Evolutionary conservation across 2,888 invertebrate species (phyloP).

Genomic region (Anthophora plumipes): DNA sequence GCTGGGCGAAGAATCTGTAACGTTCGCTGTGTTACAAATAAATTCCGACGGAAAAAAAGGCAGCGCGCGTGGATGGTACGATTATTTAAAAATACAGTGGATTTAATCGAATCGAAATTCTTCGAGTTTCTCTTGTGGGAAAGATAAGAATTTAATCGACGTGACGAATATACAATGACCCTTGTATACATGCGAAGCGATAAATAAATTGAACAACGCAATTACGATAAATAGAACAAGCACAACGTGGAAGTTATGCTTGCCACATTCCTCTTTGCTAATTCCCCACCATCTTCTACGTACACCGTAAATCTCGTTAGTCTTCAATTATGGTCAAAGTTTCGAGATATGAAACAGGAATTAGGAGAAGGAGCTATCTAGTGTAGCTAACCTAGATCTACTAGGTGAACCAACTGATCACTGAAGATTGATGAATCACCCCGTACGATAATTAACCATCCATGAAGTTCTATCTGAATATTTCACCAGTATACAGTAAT

Average conservation of each 20-base stretch:
- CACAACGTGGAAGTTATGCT: slow-evolving; percentile 8
- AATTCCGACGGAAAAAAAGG: background rate
- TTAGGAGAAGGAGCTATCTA: slow-evolving; percentile 34
- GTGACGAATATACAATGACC: background rate
- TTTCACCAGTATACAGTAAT: background rate
- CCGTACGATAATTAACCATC: background rate
- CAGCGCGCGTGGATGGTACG: background rate
- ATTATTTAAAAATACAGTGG: slow-evolving; percentile 7
- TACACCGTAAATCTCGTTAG: slow-evolving; percentile 45
- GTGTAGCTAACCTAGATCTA: slow-evolving; percentile 12
- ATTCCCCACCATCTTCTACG: slow-evolving; percentile 30
- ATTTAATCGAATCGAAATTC: slow-evolving; percentile 5
- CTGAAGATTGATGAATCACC: slow-evolving; percentile 17
- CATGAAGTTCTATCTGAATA: background rate
- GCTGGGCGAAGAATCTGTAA: slow-evolving; percentile 12
- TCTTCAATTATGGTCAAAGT: slow-evolving; percentile 55
- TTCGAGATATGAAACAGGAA: slow-evolving; percentile 58
- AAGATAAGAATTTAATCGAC: background rate
- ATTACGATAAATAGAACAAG: slow-evolving; percentile 14
- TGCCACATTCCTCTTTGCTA: slow-evolving; percentile 12
- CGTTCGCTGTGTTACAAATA: slow-evolving; percentile 25
- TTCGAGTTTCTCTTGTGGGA: background rate
- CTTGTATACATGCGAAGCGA: background rate
- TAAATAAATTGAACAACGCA: slow-evolving; percentile 1
- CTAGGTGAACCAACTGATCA: slow-evolving; percentile 37